Conservation (phyloP, 2,113 vertebrate genomes). For the Pimephales promelas region DNA sequence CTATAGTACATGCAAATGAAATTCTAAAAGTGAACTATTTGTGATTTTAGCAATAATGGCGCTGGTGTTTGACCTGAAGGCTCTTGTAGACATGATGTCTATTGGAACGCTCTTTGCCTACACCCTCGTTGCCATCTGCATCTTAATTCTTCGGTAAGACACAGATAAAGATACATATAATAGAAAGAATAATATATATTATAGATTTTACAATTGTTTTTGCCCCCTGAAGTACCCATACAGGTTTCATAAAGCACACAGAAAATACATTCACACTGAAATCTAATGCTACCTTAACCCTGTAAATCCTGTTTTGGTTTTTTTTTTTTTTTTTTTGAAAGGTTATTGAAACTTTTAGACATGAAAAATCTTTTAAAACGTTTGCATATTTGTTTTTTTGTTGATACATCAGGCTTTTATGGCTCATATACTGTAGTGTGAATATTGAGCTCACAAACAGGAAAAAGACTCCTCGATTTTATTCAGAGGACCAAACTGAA, state of each 20-base stretch:
- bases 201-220: background rate
- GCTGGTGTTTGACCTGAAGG: slow-evolving; percentile 87
- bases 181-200: background rate
- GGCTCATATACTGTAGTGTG: too few relatives aligned
- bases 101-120: slow-evolving; percentile 94
- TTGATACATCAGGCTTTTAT: too few relatives aligned
- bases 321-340: too few relatives aligned
- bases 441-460: too few relatives aligned
- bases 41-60: slow-evolving; percentile 84
- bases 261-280: background rate
- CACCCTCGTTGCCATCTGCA: slow-evolving; percentile 89
- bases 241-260: background rate
- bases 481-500: too few relatives aligned
- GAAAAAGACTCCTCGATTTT: too few relatives aligned
- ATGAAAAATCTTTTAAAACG: too few relatives aligned
- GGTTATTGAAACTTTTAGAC: too few relatives aligned
- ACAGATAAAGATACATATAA: background rate
- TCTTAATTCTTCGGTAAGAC: slow-evolving; percentile 90
- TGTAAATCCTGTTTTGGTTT: too few relatives aligned
- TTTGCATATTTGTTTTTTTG: too few relatives aligned
- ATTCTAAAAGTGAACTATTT: background rate
- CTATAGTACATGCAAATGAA: too few relatives aligned
- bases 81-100: slow-evolving; percentile 95
- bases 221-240: background rate
- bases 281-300: background rate